phyloP scores from a whole-genome alignment of 2,797 vertebrate species.

The Crocidura indochinensis region DNA sequence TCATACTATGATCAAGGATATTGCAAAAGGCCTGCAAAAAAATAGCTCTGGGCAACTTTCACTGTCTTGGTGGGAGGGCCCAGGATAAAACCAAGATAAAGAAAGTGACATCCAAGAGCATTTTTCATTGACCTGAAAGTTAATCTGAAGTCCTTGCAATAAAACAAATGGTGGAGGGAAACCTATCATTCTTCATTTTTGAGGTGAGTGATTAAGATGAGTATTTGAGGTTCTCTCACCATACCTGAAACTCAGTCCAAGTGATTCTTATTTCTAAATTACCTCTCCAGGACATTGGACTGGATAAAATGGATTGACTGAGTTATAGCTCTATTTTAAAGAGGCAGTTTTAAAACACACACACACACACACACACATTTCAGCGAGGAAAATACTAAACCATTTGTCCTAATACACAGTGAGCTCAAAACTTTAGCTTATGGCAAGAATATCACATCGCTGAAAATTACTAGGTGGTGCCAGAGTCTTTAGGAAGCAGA shows the following conservation, averaged over 20 bases:
- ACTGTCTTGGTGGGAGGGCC: background rate
- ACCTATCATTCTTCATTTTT: conserved; percentile 39
- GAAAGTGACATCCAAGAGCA: background rate
- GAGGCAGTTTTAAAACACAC: conserved; percentile 69
- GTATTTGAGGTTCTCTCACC: background rate
- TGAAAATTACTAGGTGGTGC: conserved; percentile 82
- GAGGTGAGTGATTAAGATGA: background rate
- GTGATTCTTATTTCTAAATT: conserved; percentile 46
- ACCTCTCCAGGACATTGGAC: conserved; percentile 8
- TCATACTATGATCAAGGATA: background rate
- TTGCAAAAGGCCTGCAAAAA: background rate
- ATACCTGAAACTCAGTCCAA: conserved; percentile 10
- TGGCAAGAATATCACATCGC: conserved; percentile 79
- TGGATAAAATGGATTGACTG: conserved; percentile 69
- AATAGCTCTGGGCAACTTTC: background rate
- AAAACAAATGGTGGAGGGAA: background rate
- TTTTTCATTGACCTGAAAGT: background rate
- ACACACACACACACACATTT: conserved; percentile 29
- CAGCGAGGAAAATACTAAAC: conserved; percentile 65
- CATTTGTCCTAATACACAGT: conserved; percentile 77
- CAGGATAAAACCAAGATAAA: background rate
- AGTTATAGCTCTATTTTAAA: conserved; percentile 67
- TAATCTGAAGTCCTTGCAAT: conserved; percentile 7
- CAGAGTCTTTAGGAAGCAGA: conserved; percentile 55
- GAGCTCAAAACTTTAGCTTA: conserved; percentile 48